Evolutionary conservation across 2,888 invertebrate species (phyloP).

Genomic region (Phyllotreta cruciferae): DNA sequence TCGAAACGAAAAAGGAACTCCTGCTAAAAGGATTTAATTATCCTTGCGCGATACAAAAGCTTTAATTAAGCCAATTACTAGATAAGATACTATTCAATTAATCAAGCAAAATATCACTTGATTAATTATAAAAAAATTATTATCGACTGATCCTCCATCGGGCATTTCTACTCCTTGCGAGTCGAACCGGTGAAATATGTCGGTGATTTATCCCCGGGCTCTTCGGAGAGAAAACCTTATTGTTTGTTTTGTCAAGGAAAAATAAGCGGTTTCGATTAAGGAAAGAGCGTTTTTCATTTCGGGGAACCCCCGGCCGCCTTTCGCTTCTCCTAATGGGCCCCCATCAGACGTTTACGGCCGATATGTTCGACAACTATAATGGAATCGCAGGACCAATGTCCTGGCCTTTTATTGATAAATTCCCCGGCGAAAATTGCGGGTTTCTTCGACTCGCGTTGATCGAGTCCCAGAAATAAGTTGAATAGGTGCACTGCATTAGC

Average conservation of each 20-base stretch:
- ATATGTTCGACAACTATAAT: conserved; percentile 30
- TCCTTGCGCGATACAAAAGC: conserved; percentile 37
- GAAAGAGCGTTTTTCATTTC: conserved; percentile 34
- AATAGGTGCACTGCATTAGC: no score
- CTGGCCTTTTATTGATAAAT: conserved; percentile 22
- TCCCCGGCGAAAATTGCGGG: not conserved
- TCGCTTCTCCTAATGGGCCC: conserved; percentile 24
- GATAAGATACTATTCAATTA: no score
- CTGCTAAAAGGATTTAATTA: conserved; percentile 35
- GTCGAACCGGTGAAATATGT: conserved; percentile 19
- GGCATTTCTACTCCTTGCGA: not conserved
- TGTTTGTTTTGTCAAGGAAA: conserved; percentile 32
- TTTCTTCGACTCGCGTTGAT: no score
- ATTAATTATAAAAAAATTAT: conserved; percentile 37
- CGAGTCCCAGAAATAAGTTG: no score
- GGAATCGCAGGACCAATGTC: conserved; percentile 19
- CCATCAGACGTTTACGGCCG: conserved; percentile 33
- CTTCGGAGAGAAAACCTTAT: conserved; percentile 21
- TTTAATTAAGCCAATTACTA: conserved; percentile 39
- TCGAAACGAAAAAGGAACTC: conserved; percentile 31
- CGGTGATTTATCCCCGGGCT: conserved; percentile 22
- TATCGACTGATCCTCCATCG: no score
- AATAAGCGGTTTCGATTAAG: conserved; percentile 34
- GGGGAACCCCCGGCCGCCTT: conserved; percentile 29
- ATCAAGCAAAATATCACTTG: no score